Conservation (phyloP, 2,888 invertebrate species). For the Aphrophora alni region DNA sequence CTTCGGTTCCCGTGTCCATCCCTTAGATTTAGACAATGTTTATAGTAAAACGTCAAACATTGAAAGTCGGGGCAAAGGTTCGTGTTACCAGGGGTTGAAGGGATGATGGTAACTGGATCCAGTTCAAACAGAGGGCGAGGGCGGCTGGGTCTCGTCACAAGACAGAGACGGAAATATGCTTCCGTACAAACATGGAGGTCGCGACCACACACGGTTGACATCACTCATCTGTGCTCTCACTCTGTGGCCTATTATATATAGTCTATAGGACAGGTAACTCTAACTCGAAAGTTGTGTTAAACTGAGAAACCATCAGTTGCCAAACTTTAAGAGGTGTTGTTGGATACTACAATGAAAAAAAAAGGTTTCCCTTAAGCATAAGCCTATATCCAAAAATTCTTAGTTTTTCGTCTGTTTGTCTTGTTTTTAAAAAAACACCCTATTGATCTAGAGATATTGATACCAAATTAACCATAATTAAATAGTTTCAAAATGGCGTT, state of each 20-base stretch:
- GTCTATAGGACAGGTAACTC: neutral
- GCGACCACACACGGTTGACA: neutral
- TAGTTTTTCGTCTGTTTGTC: too few relatives aligned
- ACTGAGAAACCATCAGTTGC: too few relatives aligned
- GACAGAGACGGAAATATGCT: neutral
- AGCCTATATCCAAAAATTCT: too few relatives aligned
- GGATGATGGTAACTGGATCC: conserved; percentile 21
- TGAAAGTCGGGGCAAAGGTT: neutral
- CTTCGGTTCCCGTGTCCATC: neutral
- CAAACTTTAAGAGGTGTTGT: too few relatives aligned
- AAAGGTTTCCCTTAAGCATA: too few relatives aligned
- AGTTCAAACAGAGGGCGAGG: conserved; percentile 28
- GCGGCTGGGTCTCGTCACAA: neutral
- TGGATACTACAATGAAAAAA: too few relatives aligned
- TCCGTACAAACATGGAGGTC: conserved; percentile 3
- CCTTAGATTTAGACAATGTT: neutral
- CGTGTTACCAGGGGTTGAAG: neutral
- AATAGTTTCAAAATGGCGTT: too few relatives aligned
- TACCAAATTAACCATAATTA: too few relatives aligned
- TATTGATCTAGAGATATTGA: too few relatives aligned
- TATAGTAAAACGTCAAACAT: neutral
- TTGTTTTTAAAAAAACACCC: too few relatives aligned
- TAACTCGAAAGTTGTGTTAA: too few relatives aligned
- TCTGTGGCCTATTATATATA: neutral
- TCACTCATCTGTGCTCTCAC: neutral